Evolutionary conservation across 2,113 vertebrate genomes (phyloP).

Genomic region (Leiothrix lutea): DNA sequence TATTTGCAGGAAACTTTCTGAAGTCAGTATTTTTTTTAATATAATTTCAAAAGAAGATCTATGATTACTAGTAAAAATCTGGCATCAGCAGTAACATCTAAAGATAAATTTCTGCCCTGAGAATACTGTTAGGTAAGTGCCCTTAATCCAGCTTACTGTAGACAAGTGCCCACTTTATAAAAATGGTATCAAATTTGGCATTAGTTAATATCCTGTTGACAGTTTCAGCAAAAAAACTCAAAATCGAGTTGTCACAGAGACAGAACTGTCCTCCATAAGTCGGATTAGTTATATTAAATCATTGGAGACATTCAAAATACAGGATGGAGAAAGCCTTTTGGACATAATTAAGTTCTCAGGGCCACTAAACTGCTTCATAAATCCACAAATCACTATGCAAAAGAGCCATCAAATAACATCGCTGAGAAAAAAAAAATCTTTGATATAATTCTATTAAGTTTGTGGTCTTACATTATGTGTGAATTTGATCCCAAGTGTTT

Average conservation of each 20-base stretch:
- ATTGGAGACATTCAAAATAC: not conserved
- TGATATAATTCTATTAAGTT: not conserved
- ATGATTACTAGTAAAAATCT: not conserved
- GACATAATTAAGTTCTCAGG: not conserved
- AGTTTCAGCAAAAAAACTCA: not conserved
- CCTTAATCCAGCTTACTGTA: not conserved
- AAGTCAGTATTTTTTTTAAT: not conserved
- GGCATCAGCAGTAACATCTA: not conserved
- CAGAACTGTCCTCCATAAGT: not conserved
- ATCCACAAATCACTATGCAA: not conserved
- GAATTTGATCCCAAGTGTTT: not conserved
- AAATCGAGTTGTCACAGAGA: not conserved
- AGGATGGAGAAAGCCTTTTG: not conserved
- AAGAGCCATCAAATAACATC: not conserved
- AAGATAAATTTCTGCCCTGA: not conserved
- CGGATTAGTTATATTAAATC: not conserved
- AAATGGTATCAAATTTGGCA: not conserved
- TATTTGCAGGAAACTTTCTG: not conserved
- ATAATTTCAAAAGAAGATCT: not conserved
- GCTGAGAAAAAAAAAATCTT: not conserved
- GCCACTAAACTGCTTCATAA: not conserved
- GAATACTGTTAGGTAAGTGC: not conserved
- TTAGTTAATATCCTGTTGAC: not conserved
- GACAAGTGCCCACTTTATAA: not conserved
- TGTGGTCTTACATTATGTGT: not conserved